phyloP scores from a whole-genome alignment of 2,113 vertebrate genomes.

The Dipodomys ordii region DNA sequence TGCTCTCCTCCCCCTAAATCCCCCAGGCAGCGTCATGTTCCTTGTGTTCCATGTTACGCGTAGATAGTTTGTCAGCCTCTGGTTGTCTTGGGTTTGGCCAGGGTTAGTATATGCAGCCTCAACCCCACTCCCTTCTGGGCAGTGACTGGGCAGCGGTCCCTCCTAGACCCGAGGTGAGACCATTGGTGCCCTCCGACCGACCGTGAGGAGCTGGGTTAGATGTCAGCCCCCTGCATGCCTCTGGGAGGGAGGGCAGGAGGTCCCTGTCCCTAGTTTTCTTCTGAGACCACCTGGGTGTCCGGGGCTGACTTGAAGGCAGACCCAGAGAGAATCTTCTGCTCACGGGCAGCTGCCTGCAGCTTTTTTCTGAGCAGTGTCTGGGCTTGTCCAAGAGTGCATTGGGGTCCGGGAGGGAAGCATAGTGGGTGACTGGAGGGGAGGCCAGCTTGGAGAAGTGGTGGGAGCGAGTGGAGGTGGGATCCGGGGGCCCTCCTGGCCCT shows the following conservation, averaged over 20 bases:
- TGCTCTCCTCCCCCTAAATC: too few species aligned
- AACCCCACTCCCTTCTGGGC: neutral
- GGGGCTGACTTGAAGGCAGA: neutral
- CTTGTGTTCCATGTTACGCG: neutral
- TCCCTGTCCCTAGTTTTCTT: neutral
- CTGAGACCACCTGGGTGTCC: neutral
- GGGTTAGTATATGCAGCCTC: neutral
- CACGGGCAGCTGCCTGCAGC: neutral
- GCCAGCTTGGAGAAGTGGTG: neutral
- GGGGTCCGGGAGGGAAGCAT: neutral
- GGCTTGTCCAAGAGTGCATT: neutral
- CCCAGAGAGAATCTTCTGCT: neutral
- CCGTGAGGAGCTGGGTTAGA: neutral
- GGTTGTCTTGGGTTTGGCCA: slow-evolving; percentile 15
- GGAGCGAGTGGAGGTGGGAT: neutral
- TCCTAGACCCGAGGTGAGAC: neutral
- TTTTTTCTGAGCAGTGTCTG: neutral
- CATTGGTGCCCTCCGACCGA: rapidly evolving
- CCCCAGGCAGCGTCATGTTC: neutral
- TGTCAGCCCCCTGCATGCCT: neutral
- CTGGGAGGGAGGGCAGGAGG: neutral
- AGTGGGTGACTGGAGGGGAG: neutral
- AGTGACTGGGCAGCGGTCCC: neutral
- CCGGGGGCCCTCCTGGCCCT: neutral
- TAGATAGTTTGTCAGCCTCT: neutral